Base-by-base conservation (phyloP, 2,888 invertebrate genomes). In the Sinhomidia bicolor region DNA sequence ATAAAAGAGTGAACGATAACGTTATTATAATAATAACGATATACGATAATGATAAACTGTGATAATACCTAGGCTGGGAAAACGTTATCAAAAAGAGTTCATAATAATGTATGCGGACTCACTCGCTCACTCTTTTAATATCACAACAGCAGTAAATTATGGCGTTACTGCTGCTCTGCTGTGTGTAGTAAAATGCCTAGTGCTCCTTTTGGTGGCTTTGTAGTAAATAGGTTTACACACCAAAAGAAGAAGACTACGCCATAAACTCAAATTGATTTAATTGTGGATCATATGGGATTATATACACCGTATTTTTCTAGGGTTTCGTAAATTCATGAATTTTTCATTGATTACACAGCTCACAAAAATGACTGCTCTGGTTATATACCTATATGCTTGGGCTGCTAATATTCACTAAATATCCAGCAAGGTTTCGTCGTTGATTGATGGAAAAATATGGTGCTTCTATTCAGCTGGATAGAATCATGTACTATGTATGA, bases 281-380 rank as follows among this genome's bases (percentile, higher is more conserved):
- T 79, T 79, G 76, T 79, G 32, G 57, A 79, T 79, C 78, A 32
- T 36, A 57, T 54, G 47, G 26, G 47, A 44, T 36, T 62, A 62
- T n/a, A 14, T 20, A 57, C 23, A 14, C 9, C 14, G 36, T 79
- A n/a, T 20, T 20, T 79, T 79, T 57, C 12, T 57, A 79, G 20
- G 78, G 78, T 32, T 79, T 79, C 78, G 20, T 62, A 26, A 80
- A 62, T 62, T 80, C 80, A 80, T 80, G 80, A 80, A 80, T 80
- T 80, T 80, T 80, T 80, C 80, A 80, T 80, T 80, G 62, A 80
- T 62, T 79, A 20, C 74, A 14, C 36, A 29, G 2, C 54, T n/a
- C 41, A 71, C 32, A 17, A n/a, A 23, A 54, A 4, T 17, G 54
- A n/a, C n/a, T n/a, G 54, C 32, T 65, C 12, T n/a, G 17, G 4